These are phyloP conservation scores for Glandiceps talaboti DNA, from an alignment of 53 echinoderm and acorn worm genomes.

Conservation along the genomic window DNA sequence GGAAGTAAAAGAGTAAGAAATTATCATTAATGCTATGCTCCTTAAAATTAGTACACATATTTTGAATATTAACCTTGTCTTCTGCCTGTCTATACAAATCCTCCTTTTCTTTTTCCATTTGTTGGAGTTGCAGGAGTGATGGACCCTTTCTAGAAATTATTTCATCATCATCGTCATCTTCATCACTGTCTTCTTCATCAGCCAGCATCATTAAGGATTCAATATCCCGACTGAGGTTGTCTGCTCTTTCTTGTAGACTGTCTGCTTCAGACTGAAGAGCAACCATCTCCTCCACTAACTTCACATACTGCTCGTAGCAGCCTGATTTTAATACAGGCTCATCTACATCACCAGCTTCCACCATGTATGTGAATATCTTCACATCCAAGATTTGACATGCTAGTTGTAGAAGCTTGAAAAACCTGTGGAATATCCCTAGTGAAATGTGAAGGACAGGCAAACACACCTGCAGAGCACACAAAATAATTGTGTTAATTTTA, in stretches of 20 bases:
- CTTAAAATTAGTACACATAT: too few relatives aligned
- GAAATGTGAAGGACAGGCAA: neutral
- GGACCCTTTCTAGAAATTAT: neutral
- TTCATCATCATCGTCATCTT: neutral
- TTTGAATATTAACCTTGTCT: neutral
- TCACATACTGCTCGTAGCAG: neutral
- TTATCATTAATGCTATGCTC: neutral
- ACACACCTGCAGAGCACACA: too few relatives aligned
- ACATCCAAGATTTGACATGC: neutral
- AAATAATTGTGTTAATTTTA: too few relatives aligned
- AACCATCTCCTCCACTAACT: neutral
- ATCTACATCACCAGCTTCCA: neutral
- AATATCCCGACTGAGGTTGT: neutral
- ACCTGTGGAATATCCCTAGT: neutral
- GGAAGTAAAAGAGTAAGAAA: neutral
- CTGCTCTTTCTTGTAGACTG: neutral
- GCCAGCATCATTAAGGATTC: neutral
- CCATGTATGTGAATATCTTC: neutral
- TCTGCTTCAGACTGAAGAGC: neutral
- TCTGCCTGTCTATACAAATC: neutral
- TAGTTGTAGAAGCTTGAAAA: neutral
- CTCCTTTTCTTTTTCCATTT: neutral
- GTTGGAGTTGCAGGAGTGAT: neutral
- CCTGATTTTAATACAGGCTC: neutral
- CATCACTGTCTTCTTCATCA: neutral